These are phyloP conservation scores for Conus canariensis DNA, from an alignment of 2,888 invertebrate genomes.

Conservation along the genomic window DNA sequence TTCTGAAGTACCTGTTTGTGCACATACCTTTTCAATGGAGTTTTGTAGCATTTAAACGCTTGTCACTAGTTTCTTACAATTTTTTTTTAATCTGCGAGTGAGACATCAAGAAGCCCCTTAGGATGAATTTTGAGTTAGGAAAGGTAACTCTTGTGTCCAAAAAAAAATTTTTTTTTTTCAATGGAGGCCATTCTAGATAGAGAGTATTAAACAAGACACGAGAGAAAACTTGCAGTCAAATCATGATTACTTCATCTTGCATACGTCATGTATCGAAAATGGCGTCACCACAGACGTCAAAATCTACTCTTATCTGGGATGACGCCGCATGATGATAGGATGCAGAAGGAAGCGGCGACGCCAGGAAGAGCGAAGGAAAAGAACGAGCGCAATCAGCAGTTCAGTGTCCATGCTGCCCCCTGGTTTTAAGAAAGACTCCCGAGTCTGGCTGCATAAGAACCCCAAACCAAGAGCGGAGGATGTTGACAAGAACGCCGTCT, in stretches of 20 bases:
- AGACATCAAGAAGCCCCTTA: no score
- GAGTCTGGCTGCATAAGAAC: conserved; percentile 51
- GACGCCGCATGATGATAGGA: conserved; percentile 23
- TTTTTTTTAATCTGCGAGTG: no score
- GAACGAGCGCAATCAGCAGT: neutral
- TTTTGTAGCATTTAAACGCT: no score
- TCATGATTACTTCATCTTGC: neutral
- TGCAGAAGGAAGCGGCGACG: conserved; percentile 25
- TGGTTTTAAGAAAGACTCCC: conserved; percentile 51
- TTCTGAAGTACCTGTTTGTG: no score
- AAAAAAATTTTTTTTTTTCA: neutral
- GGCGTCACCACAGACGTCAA: neutral
- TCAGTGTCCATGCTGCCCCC: conserved; percentile 48
- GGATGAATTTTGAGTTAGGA: no score
- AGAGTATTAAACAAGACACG: neutral
- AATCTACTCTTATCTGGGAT: neutral
- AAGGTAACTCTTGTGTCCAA: neutral
- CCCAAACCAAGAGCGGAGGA: conserved; percentile 37
- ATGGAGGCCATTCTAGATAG: neutral
- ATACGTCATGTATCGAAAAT: neutral
- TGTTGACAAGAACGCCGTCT: conserved; percentile 39
- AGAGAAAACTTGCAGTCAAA: neutral
- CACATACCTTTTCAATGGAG: no score
- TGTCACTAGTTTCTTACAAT: no score
- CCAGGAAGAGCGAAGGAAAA: neutral